Evolutionary conservation across 2,888 invertebrate species (phyloP), one percentile per base, ranked within the genome.

Genomic region (Emmelina monodactyla): DNA sequence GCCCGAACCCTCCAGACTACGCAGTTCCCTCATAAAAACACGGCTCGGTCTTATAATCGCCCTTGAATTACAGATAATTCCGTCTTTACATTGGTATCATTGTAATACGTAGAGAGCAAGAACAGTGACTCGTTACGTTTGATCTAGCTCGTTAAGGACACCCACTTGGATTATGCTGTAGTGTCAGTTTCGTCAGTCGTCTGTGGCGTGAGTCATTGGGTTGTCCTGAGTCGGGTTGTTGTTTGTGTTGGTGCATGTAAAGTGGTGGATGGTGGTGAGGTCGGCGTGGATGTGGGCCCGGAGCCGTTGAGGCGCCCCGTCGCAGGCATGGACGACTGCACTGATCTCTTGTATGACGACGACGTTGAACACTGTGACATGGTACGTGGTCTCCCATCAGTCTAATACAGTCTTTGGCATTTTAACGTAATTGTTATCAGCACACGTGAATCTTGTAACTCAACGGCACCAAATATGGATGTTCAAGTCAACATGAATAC

Each of bases 301-400:
- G 50, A 51, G 52, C 55, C 56, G 61, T 60, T 65, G 60, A 68
- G 63, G 58, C 52, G 48, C 51, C 46, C 50, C 54, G 59, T 51
- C 60, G 53, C 64, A 73, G 71, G 63, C 52, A 80, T 81, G 81
- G 80, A 79, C 67, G 80, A 76, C 69, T 72, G 76, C 60, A 68
- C 66, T 55, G 64, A 65, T 48, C 56, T 71, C 58, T 78, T 78
- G 64, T 79, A 79, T 76, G 80, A 81, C 78, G 80, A 79, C 71
- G 79, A 78, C 62, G 70, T 65, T 56, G 78, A 76, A 63, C 60
- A 75, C 58, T 72, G 67, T 68, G 78, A 81, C 59, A 81, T 81
- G 80, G 81, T 80, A 67, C 46, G 78, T 36, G 11, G 7, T 13
- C 15, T 3, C 13, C 15, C 32, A 15, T 32, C n/a, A n/a, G n/a